Conservation (phyloP, 2,113 vertebrate species). For the Speoplatyrhinus poulsoni region DNA sequence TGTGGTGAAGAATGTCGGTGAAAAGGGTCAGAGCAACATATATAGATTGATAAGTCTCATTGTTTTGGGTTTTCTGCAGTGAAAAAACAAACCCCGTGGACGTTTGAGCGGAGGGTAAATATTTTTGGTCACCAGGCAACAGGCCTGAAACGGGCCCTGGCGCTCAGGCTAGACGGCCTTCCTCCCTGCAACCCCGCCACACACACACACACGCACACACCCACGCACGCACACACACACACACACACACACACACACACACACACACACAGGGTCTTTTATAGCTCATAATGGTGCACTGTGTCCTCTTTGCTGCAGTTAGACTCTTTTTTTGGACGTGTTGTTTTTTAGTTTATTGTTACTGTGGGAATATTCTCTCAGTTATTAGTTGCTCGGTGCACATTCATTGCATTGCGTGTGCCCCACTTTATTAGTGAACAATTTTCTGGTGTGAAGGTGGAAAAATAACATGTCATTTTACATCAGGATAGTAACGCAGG, state of each 20-base stretch:
- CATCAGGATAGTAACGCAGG: constrained; percentile 34
- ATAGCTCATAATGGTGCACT: not conserved
- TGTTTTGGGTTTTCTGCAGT: constrained; percentile 62
- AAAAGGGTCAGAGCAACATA: constrained; percentile 16
- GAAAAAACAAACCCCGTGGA: constrained; percentile 38
- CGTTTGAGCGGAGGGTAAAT: constrained; percentile 72
- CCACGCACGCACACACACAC: not conserved
- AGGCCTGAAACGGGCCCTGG: constrained; percentile 53
- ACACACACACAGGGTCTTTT: not conserved
- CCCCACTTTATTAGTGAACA: constrained; percentile 27
- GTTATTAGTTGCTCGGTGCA: constrained; percentile 22
- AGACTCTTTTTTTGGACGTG: constrained; percentile 11
- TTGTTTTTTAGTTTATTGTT: constrained; percentile 54
- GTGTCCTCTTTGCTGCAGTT: too few species aligned
- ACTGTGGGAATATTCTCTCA: not conserved
- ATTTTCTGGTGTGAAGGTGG: constrained; percentile 38
- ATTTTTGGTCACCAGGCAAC: constrained; percentile 77
- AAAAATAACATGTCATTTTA: constrained; percentile 48
- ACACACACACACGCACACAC: not conserved
- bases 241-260: constrained; percentile 8
- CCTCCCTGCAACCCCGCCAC: constrained; percentile 32
- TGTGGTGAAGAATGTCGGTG: constrained; percentile 9
- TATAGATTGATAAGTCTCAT: constrained; percentile 61
- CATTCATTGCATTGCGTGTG: constrained; percentile 32
- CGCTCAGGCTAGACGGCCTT: constrained; percentile 61